phyloP scores from a whole-genome alignment of 1,140 invertebrate species.

The Brachionus rubens region DNA sequence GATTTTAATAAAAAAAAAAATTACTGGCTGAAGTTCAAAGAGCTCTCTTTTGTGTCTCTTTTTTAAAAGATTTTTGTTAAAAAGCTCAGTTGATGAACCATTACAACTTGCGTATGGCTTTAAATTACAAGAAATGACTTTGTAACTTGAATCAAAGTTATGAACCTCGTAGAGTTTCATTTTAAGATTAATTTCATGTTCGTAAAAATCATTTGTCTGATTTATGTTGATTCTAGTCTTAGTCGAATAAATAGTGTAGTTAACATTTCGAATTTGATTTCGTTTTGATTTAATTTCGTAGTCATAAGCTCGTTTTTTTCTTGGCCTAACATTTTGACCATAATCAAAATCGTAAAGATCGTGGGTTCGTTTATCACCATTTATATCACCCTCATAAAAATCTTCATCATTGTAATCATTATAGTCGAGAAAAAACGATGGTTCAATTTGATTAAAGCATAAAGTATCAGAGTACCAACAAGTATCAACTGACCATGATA shows the following conservation, averaged over 20 bases:
- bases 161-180: not conserved
- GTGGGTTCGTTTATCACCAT: not conserved
- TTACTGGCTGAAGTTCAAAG: not conserved
- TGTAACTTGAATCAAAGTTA: not conserved
- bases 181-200: not conserved
- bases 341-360: not conserved
- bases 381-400: not conserved
- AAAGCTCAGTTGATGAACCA: not conserved
- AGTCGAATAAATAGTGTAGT: not conserved
- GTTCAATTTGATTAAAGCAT: not conserved
- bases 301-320: not conserved
- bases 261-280: not conserved
- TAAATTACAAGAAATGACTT: slow-evolving; percentile 9
- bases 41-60: not conserved
- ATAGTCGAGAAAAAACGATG: not conserved
- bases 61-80: not conserved
- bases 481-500: not conserved
- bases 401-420: not conserved
- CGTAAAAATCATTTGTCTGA: not conserved
- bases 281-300: not conserved
- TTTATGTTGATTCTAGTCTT: not conserved
- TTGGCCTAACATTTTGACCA: not conserved
- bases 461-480: not conserved
- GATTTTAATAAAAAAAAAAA: not conserved
- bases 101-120: not conserved